phyloP scores from a whole-genome alignment of 64 coral and sea anemone genomes.

The Stylophora pistillata region DNA sequence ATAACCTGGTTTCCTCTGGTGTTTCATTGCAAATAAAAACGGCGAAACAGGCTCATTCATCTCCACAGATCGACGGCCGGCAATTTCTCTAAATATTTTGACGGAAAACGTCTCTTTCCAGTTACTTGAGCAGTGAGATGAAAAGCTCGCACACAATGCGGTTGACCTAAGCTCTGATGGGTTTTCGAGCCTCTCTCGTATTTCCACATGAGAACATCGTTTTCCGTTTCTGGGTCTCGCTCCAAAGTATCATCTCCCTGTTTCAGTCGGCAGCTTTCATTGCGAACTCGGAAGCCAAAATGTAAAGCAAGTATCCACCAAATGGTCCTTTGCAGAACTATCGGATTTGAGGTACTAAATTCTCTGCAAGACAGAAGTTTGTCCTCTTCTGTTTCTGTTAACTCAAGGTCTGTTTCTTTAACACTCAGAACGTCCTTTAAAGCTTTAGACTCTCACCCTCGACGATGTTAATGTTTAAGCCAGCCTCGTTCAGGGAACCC shows the following conservation, averaged over 20 bases:
- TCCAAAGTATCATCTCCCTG: not conserved
- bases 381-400: not conserved
- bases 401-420: not conserved
- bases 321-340: not conserved
- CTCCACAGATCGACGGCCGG: not conserved
- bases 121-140: constrained; percentile 14
- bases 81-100: not conserved
- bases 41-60: constrained; percentile 14
- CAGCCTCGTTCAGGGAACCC: not conserved
- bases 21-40: constrained; percentile 3
- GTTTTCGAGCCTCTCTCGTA: constrained; percentile 1
- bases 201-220: constrained; percentile 6
- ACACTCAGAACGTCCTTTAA: too few relatives aligned
- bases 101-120: not conserved
- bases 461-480: too few relatives aligned
- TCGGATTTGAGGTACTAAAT: constrained; percentile 1
- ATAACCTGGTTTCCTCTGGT: not conserved
- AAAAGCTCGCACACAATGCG: constrained; percentile 2
- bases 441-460: too few relatives aligned
- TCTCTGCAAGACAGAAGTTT: not conserved
- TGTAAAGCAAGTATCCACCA: not conserved
- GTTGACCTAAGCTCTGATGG: not conserved
- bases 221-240: not conserved
- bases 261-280: not conserved
- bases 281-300: constrained; percentile 1